Conservation (phyloP, 1,140 invertebrate species). For the Drosophila nigrodunni region DNA sequence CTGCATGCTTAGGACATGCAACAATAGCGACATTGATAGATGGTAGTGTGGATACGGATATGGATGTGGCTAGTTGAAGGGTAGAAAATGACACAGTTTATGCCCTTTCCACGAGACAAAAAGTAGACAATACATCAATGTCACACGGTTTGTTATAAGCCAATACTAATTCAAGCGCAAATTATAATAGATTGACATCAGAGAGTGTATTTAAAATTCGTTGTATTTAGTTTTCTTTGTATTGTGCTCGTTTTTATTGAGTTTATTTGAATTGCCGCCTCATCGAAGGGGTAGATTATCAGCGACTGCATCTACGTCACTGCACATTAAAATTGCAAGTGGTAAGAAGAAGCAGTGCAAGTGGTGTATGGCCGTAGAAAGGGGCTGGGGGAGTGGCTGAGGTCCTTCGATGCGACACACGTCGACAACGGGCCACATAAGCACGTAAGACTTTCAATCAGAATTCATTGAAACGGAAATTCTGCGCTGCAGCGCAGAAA, state of each 20-base stretch:
- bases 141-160: not conserved
- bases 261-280: slow-evolving; percentile 60
- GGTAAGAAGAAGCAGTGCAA: slow-evolving; percentile 23
- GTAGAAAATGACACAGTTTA: slow-evolving; percentile 56
- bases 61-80: not conserved
- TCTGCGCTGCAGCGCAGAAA: slow-evolving; percentile 80
- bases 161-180: too few relatives aligned
- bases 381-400: slow-evolving; percentile 22
- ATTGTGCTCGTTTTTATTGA: slow-evolving; percentile 25
- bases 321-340: slow-evolving; percentile 79
- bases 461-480: slow-evolving; percentile 78
- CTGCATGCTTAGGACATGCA: slow-evolving; percentile 64
- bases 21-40: slow-evolving; percentile 58
- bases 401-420: slow-evolving; percentile 56
- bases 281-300: slow-evolving; percentile 69
- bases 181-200: not conserved
- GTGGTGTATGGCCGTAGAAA: not conserved
- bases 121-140: slow-evolving; percentile 4
- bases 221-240: not conserved
- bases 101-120: slow-evolving; percentile 30
- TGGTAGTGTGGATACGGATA: slow-evolving; percentile 9
- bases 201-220: slow-evolving; percentile 20
- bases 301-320: slow-evolving; percentile 69
- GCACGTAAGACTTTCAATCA: slow-evolving; percentile 81
- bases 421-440: slow-evolving; percentile 38